These are phyloP conservation scores for Tragelaphus oryx DNA, from an alignment of 2,797 vertebrate species.

Conservation along the genomic window DNA sequence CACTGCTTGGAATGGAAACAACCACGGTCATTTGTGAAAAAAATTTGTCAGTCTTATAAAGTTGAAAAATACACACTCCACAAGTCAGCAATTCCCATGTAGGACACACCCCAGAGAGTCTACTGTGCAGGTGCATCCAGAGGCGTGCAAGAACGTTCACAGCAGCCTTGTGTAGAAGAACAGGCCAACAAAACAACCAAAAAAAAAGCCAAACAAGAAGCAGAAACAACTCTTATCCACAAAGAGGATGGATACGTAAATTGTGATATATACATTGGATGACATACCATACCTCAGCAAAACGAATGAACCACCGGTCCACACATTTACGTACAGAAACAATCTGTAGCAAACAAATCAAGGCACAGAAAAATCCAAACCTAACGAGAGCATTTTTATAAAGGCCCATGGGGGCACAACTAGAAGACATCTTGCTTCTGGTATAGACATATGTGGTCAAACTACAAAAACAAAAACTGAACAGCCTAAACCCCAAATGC, in stretches of 20 bases:
- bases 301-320: accelerated
- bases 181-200: not conserved
- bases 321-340: not conserved
- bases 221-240: too few species aligned
- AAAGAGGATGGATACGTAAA: not conserved
- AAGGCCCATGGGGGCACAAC: not conserved
- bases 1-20: not conserved
- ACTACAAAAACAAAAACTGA: not conserved
- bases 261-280: accelerated
- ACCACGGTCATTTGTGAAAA: not conserved
- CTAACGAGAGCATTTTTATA: not conserved
- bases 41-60: not conserved
- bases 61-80: not conserved
- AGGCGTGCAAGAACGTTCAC: not conserved
- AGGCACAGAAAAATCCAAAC: too few species aligned
- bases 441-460: not conserved
- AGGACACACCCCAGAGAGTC: not conserved
- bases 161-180: not conserved
- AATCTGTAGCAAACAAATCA: not conserved
- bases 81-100: not conserved
- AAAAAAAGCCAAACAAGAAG: not conserved
- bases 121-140: not conserved
- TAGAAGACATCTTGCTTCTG: accelerated
- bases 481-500: not conserved
- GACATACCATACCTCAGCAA: not conserved